Conservation (phyloP, 2,888 invertebrate genomes). For the Atrina japonica region DNA sequence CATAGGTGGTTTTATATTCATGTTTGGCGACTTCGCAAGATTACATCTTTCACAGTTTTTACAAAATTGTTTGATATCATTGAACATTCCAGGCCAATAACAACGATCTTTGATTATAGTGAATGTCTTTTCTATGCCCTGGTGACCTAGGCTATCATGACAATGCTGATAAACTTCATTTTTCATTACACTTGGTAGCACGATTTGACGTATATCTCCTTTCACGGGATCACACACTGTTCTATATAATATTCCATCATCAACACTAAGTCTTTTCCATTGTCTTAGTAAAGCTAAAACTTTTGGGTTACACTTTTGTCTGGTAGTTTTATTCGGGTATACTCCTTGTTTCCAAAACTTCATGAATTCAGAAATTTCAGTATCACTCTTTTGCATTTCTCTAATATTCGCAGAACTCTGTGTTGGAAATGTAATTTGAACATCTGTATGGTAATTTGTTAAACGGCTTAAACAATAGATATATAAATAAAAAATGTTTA, state of each 20-base stretch:
- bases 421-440: background rate
- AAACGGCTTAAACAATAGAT: too few species aligned
- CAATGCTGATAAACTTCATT: conserved; percentile 33
- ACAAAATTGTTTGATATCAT: too few species aligned
- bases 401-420: background rate
- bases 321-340: background rate
- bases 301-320: conserved; percentile 13
- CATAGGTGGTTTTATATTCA: conserved; percentile 18
- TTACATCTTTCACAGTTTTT: conserved; percentile 40
- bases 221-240: background rate
- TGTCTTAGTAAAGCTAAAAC: conserved; percentile 13
- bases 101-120: conserved; percentile 39
- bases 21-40: conserved; percentile 34
- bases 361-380: conserved; percentile 11
- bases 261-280: conserved; percentile 22
- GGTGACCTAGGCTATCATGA: conserved; percentile 49
- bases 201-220: conserved; percentile 20
- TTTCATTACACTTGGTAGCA: conserved; percentile 23
- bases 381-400: conserved; percentile 6
- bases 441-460: conserved; percentile 10
- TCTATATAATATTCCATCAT: conserved; percentile 19
- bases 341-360: conserved; percentile 13
- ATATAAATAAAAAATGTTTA: too few species aligned
- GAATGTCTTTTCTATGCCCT: conserved; percentile 47
- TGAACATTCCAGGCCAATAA: conserved; percentile 53